A percentile compares a stretch with the other conserved stretches of the same genome.
phyloP scores from a whole-genome alignment of 2,888 invertebrate species.

The Polyommatus iphigenia region DNA sequence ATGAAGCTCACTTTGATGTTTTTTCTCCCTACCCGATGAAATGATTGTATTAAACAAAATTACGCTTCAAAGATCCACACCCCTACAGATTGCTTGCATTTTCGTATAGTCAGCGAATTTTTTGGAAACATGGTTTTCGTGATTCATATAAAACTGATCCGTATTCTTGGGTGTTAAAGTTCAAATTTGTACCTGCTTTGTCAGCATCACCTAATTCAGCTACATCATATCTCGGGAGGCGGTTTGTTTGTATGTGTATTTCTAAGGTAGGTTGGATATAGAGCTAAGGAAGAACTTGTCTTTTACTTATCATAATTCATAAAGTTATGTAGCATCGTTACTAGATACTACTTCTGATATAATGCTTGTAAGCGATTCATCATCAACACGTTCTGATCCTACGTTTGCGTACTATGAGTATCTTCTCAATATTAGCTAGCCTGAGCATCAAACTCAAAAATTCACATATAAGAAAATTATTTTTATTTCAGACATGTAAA shows the following conservation, averaged over 20 bases:
- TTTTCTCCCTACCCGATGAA: conserved; percentile 19
- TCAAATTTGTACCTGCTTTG: neutral
- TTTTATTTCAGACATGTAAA: neutral
- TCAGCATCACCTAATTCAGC: conserved; percentile 4
- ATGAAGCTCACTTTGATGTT: conserved; percentile 27
- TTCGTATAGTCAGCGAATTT: conserved; percentile 15
- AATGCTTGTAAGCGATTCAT: neutral
- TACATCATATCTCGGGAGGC: conserved; percentile 2
- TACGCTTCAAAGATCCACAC: conserved; percentile 29
- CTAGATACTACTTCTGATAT: neutral
- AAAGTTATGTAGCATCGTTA: neutral
- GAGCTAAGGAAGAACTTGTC: neutral
- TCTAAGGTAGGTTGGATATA: neutral
- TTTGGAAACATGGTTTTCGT: conserved; percentile 2
- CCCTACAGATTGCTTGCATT: conserved; percentile 15
- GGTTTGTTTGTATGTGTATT: conserved; percentile 14
- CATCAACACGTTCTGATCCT: neutral
- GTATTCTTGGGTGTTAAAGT: neutral
- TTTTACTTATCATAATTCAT: neutral
- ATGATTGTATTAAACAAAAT: conserved; percentile 31
- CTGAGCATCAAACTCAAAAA: too few relatives aligned
- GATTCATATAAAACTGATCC: neutral
- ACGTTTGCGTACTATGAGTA: too few relatives aligned
- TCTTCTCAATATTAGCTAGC: too few relatives aligned
- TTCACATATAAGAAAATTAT: too few relatives aligned